phyloP scores from a whole-genome alignment of 2,113 vertebrate species.

The Anser cygnoides region DNA sequence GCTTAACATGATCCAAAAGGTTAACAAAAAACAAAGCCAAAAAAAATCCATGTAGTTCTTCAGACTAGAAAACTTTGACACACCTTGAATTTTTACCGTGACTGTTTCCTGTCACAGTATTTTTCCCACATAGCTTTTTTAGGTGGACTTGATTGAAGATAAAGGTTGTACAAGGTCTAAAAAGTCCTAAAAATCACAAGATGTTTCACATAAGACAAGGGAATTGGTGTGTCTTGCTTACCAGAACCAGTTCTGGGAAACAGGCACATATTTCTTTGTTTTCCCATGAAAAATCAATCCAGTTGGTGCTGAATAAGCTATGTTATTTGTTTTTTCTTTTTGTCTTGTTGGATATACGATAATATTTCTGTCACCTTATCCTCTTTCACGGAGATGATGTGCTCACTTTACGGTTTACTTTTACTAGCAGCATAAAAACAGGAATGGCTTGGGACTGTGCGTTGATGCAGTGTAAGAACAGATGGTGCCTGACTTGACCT shows the following conservation, averaged over 20 bases:
- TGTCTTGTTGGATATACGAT: background rate
- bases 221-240: background rate
- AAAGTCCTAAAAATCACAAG: background rate
- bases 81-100: background rate
- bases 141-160: background rate
- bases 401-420: background rate
- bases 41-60: background rate
- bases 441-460: background rate
- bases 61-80: background rate
- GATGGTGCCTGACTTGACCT: slow-evolving; percentile 9
- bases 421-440: slow-evolving; percentile 30
- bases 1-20: background rate
- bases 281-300: background rate
- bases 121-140: background rate
- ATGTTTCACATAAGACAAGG: background rate
- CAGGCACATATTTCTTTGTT: background rate
- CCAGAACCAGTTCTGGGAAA: background rate
- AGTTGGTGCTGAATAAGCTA: background rate
- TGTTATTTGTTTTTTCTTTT: background rate
- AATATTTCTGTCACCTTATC: background rate
- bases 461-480: background rate
- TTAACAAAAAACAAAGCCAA: background rate
- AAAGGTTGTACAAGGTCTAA: background rate
- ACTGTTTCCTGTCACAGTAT: background rate
- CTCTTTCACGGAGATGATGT: background rate